Conservation (phyloP, 2,113 vertebrate genomes). For the Elaphurus davidianus region DNA sequence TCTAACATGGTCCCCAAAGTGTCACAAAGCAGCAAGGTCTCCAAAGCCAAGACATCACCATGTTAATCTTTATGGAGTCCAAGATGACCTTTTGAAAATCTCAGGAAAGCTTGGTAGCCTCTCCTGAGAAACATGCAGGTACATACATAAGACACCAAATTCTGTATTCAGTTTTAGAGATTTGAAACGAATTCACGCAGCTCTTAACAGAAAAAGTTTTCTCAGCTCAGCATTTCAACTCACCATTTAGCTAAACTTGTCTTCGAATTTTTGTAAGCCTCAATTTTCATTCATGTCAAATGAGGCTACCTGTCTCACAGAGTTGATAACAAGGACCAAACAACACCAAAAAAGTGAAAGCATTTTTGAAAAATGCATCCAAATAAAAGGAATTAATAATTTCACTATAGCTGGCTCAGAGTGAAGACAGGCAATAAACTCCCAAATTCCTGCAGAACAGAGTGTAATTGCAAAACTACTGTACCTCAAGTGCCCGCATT, state of each 20-base stretch:
- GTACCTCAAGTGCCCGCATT: background rate
- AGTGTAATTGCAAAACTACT: conserved; percentile 12
- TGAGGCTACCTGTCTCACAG: background rate
- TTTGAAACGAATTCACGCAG: background rate
- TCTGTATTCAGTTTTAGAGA: background rate
- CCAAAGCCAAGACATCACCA: background rate
- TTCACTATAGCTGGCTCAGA: background rate
- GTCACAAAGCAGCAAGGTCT: background rate
- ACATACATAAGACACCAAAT: background rate
- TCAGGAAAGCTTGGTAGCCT: background rate
- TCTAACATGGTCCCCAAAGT: background rate
- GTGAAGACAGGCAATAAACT: background rate
- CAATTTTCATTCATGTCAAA: background rate
- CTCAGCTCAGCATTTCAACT: background rate
- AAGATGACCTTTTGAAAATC: background rate
- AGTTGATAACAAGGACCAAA: background rate
- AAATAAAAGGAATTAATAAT: conserved; percentile 29
- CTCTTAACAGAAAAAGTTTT: background rate
- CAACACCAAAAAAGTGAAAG: background rate
- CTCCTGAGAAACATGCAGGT: background rate
- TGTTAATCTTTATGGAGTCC: background rate
- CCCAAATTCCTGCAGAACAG: conserved; percentile 29
- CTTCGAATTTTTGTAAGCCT: background rate
- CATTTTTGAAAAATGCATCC: conserved; percentile 20
- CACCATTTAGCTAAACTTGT: background rate